phyloP scores from a whole-genome alignment of 2,113 vertebrate genomes.

The Camelus bactrianus region DNA sequence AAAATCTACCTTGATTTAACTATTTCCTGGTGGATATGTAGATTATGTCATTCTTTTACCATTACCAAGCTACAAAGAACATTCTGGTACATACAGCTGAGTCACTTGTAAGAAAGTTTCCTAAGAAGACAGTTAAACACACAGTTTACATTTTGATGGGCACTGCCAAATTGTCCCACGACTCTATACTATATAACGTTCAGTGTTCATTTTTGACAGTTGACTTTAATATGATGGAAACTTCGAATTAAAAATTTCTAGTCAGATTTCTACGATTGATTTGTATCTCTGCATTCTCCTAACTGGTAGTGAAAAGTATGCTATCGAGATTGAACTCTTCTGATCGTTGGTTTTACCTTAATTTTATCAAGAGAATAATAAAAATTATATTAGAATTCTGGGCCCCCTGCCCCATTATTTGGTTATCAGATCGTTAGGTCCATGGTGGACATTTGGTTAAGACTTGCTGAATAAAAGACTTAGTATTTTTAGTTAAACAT shows the following conservation, averaged over 20 bases:
- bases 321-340: background rate
- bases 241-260: background rate
- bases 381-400: background rate
- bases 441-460: constrained; percentile 6
- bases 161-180: background rate
- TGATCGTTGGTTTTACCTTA: background rate
- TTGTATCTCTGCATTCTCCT: background rate
- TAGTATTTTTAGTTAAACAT: constrained; percentile 50
- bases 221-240: background rate
- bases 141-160: constrained; percentile 10
- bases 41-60: background rate
- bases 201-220: background rate
- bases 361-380: constrained; percentile 2
- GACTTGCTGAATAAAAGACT: background rate
- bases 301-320: background rate
- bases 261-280: background rate
- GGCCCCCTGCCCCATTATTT: background rate
- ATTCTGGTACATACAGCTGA: background rate
- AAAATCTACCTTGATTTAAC: background rate
- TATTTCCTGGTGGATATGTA: background rate
- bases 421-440: background rate
- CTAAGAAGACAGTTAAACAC: background rate
- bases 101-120: background rate
- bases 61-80: background rate
- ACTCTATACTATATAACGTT: background rate